Evolutionary conservation across 1,140 invertebrate species (phyloP).

Genomic region (Psilanteris sp.): DNA sequence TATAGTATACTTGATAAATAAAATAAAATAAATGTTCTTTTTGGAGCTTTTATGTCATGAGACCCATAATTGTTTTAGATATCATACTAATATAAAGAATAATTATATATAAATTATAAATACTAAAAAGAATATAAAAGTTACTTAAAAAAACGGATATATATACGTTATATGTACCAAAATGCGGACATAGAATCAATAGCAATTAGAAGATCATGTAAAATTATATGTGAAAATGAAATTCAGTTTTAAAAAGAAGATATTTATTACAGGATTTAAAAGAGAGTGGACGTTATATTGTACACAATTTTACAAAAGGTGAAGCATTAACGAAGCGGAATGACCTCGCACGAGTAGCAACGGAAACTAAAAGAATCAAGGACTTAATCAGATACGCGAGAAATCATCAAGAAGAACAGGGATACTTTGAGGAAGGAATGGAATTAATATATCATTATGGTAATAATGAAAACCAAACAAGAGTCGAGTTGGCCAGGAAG

Average conservation of each 20-base stretch:
- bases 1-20: too few species aligned
- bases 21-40: too few species aligned
- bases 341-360: constrained; percentile 65
- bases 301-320: constrained; percentile 75
- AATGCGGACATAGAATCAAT: too few species aligned
- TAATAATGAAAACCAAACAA: constrained; percentile 53
- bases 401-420: constrained; percentile 73
- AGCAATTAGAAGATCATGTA: too few species aligned
- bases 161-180: too few species aligned
- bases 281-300: constrained; percentile 68
- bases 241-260: not conserved
- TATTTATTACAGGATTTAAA: constrained; percentile 67
- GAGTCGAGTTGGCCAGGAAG: constrained; percentile 57
- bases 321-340: constrained; percentile 73
- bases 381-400: constrained; percentile 74
- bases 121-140: too few species aligned
- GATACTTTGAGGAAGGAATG: constrained; percentile 77
- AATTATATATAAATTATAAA: too few species aligned
- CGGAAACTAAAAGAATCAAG: constrained; percentile 68
- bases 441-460: constrained; percentile 77
- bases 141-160: too few species aligned
- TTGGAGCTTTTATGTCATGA: too few species aligned
- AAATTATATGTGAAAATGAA: too few species aligned
- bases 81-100: too few species aligned
- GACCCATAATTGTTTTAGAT: too few species aligned